Evolutionary conservation across 2,797 vertebrate genomes (phyloP).

Genomic region (Sitta carolinensis): DNA sequence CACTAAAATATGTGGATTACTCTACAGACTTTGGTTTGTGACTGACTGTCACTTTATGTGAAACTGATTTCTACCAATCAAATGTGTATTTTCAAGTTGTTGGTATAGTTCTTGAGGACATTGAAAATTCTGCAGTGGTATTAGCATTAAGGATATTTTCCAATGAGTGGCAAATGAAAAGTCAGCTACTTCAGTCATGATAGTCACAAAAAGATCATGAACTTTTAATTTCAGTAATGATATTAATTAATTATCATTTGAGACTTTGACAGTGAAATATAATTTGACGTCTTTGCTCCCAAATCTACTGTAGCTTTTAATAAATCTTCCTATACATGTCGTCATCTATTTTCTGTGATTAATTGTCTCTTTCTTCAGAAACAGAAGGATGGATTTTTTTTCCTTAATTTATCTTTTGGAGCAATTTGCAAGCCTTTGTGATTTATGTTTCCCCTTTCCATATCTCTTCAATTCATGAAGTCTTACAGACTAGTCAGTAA

Average conservation of each 20-base stretch:
- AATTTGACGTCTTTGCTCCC: background rate
- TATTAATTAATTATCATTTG: constrained; percentile 3
- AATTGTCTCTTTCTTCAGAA: constrained; percentile 4
- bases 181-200: background rate
- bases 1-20: background rate
- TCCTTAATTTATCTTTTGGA: background rate
- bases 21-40: background rate
- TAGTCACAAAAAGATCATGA: background rate
- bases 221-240: constrained; percentile 17
- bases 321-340: background rate
- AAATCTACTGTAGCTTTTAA: background rate
- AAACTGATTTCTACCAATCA: background rate
- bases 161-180: background rate
- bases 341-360: background rate
- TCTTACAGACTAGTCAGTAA: background rate
- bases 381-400: background rate
- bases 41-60: background rate
- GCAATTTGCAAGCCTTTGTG: background rate
- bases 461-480: background rate
- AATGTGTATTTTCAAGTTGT: background rate
- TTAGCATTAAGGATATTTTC: background rate
- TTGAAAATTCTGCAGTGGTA: background rate
- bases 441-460: background rate
- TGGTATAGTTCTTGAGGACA: background rate
- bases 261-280: background rate